These are phyloP conservation scores for Drosophila jambulina DNA, from an alignment of 1,140 invertebrate species.

Conservation along the genomic window DNA sequence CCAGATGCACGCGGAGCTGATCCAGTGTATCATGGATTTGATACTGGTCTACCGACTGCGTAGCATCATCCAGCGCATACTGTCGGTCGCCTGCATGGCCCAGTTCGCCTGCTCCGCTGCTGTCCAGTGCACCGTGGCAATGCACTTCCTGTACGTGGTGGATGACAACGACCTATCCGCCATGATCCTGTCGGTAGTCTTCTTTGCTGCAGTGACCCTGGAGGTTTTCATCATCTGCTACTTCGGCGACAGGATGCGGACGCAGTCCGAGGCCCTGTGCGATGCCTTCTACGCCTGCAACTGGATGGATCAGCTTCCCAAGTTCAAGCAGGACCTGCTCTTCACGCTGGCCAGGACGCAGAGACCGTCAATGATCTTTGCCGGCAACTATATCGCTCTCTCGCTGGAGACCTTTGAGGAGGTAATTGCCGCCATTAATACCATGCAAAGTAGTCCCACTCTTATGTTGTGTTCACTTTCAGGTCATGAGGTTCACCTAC, in stretches of 20 bases:
- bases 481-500: constrained; percentile 66
- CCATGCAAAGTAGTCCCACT: neutral
- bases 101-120: constrained; percentile 70
- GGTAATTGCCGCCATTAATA: constrained; percentile 15
- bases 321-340: constrained; percentile 57
- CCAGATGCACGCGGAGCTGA: constrained; percentile 30
- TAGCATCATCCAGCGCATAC: constrained; percentile 62
- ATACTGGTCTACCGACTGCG: constrained; percentile 50
- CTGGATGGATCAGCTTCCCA: constrained; percentile 63
- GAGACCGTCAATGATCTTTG: constrained; percentile 43
- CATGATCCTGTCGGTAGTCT: constrained; percentile 68
- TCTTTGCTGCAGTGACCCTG: constrained; percentile 71
- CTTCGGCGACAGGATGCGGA: constrained; percentile 67
- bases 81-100: constrained; percentile 66
- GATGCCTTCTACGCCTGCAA: constrained; percentile 75
- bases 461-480: neutral
- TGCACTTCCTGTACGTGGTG: constrained; percentile 72
- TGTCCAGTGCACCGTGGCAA: constrained; percentile 72
- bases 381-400: constrained; percentile 65
- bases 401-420: constrained; percentile 68
- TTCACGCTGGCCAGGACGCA: constrained; percentile 64
- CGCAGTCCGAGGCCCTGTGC: constrained; percentile 59
- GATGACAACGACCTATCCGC: constrained; percentile 60
- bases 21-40: constrained; percentile 63
- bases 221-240: constrained; percentile 76